Percentiles rank a stretch among this genome's conserved stretches.
phyloP scores from a whole-genome alignment of 2,113 vertebrate species.

The Petaurus breviceps region DNA sequence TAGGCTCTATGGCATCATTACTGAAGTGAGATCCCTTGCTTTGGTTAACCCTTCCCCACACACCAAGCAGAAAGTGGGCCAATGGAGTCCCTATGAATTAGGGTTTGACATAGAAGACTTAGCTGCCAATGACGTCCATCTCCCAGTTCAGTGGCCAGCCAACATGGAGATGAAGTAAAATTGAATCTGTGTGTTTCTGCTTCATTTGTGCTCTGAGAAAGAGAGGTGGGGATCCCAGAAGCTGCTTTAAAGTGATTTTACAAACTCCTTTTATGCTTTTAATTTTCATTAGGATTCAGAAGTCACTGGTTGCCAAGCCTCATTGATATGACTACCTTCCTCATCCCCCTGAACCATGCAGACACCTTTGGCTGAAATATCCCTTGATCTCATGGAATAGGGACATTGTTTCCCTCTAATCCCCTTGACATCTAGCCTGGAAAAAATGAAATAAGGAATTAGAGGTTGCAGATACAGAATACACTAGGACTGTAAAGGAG shows the following conservation, averaged over 20 bases:
- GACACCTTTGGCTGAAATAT: neutral
- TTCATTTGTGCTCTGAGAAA: conserved; percentile 30
- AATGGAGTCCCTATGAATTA: neutral
- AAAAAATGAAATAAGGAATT: neutral
- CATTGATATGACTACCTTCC: neutral
- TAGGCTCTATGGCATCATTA: neutral
- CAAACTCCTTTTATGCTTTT: conserved; percentile 55
- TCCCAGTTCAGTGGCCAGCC: conserved; percentile 30
- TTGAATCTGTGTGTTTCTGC: conserved; percentile 37
- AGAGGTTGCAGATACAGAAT: neutral
- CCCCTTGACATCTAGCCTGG: neutral
- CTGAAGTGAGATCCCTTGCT: neutral
- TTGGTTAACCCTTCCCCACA: neutral
- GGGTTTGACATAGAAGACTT: conserved; percentile 3
- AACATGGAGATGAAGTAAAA: conserved; percentile 12
- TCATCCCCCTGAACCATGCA: neutral
- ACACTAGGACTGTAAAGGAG: neutral
- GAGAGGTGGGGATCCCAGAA: conserved; percentile 33
- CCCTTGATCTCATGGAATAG: neutral
- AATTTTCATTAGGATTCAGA: conserved; percentile 54
- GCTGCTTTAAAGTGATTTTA: conserved; percentile 42
- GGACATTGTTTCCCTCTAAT: neutral
- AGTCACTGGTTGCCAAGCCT: neutral
- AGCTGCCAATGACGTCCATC: conserved; percentile 6
- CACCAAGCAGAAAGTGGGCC: neutral